Conservation (phyloP, 1,140 invertebrate genomes). For the Caenorhabditis tropicalis region DNA sequence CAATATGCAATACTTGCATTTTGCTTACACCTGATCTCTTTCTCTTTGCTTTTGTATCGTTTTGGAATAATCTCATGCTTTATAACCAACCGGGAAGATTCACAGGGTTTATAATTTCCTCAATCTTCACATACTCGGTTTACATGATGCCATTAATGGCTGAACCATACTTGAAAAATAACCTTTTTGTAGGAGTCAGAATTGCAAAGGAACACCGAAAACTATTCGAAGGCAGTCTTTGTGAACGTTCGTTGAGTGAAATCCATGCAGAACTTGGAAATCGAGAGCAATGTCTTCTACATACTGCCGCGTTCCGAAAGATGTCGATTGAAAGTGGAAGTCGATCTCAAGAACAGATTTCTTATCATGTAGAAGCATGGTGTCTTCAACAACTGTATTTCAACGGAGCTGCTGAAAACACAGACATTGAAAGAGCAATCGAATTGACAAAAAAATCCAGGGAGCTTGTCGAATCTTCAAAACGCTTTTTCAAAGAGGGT, state of each 20-base stretch:
- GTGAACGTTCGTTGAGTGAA: background rate
- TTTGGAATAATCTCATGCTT: too few species aligned
- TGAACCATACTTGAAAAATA: too few species aligned
- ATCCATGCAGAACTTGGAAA: background rate
- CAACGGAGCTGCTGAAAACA: background rate
- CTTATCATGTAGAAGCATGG: constrained; percentile 7
- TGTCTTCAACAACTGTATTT: background rate
- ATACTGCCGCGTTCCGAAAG: background rate
- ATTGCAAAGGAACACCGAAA: background rate
- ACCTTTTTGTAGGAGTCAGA: background rate
- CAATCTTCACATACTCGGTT: too few species aligned
- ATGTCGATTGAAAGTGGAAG: background rate
- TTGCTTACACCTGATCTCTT: too few species aligned
- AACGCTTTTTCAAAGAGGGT: background rate
- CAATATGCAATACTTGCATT: too few species aligned
- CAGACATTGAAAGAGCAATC: background rate
- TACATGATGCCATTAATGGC: too few species aligned
- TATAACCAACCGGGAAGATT: too few species aligned
- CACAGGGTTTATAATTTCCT: too few species aligned
- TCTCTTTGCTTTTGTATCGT: too few species aligned
- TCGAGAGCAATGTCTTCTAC: background rate
- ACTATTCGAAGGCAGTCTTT: background rate
- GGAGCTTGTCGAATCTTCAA: background rate
- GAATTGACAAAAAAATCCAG: background rate
- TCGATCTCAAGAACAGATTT: background rate